Conservation (phyloP, 2,888 invertebrate genomes). For the Nemurella pictetii region DNA sequence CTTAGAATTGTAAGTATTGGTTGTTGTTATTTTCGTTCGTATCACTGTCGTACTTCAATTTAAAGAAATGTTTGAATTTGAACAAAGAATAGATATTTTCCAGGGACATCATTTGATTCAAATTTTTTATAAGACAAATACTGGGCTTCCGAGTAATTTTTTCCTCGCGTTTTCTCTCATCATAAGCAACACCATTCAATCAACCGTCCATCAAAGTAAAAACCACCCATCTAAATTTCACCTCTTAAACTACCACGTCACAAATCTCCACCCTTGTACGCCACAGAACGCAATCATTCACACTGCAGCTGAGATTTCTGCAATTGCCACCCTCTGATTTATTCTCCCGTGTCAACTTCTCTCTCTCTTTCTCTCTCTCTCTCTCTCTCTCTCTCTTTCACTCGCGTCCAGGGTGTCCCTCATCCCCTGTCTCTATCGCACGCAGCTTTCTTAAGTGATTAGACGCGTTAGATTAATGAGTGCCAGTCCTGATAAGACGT, state of each 20-base stretch:
- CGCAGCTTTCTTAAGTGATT: background rate
- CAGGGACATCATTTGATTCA: too few species aligned
- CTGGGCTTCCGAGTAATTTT: too few species aligned
- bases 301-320: background rate
- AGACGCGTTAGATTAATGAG: conserved; percentile 15
- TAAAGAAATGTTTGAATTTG: too few species aligned
- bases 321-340: background rate
- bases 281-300: background rate
- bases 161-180: background rate
- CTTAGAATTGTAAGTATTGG: too few species aligned
- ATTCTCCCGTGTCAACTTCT: background rate
- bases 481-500: background rate
- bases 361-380: background rate
- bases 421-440: background rate
- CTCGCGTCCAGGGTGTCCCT: background rate
- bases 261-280: background rate
- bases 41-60: too few species aligned
- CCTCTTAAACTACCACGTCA: background rate
- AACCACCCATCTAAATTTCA: background rate
- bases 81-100: too few species aligned
- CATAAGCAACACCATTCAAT: background rate
- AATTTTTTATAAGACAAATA: too few species aligned
- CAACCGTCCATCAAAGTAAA: background rate
- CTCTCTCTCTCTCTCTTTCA: background rate
- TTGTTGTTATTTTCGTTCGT: too few species aligned